phyloP scores from a whole-genome alignment of 2,888 invertebrate genomes.

The Baccha elongata region DNA sequence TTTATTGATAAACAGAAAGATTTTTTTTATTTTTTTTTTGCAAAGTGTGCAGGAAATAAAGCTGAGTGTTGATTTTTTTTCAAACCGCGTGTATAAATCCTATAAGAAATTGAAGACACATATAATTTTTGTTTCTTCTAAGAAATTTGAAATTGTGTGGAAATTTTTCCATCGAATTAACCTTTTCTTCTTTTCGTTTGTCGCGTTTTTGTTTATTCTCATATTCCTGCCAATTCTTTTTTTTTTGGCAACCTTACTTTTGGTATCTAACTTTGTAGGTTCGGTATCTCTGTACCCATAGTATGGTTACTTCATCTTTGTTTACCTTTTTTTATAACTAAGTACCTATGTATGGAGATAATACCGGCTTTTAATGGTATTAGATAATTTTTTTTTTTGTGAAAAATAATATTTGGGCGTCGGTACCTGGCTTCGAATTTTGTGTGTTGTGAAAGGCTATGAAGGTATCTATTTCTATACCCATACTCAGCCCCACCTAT shows the following conservation, averaged over 20 bases:
- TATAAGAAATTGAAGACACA: too few species aligned
- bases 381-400: not conserved
- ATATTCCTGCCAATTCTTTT: not conserved
- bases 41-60: constrained; percentile 2
- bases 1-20: constrained; percentile 12
- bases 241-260: not conserved
- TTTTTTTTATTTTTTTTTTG: constrained; percentile 5
- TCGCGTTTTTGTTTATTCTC: not conserved
- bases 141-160: constrained; percentile 1
- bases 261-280: not conserved
- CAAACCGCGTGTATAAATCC: not conserved
- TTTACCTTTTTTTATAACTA: constrained; percentile 14
- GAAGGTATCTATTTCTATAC: not conserved
- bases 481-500: not conserved
- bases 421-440: too few species aligned
- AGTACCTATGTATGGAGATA: not conserved
- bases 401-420: constrained; percentile 6
- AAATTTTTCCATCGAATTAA: constrained; percentile 31
- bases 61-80: not conserved
- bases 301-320: constrained; percentile 10
- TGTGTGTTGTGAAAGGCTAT: not conserved
- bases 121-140: not conserved
- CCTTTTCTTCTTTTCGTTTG: constrained; percentile 8
- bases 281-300: not conserved
- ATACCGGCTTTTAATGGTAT: constrained; percentile 7